Percentiles rank a stretch among this genome's conserved stretches.
These are phyloP conservation scores for Drosophila longiperda DNA, from an alignment of 2,888 invertebrate species.

Conservation along the genomic window DNA sequence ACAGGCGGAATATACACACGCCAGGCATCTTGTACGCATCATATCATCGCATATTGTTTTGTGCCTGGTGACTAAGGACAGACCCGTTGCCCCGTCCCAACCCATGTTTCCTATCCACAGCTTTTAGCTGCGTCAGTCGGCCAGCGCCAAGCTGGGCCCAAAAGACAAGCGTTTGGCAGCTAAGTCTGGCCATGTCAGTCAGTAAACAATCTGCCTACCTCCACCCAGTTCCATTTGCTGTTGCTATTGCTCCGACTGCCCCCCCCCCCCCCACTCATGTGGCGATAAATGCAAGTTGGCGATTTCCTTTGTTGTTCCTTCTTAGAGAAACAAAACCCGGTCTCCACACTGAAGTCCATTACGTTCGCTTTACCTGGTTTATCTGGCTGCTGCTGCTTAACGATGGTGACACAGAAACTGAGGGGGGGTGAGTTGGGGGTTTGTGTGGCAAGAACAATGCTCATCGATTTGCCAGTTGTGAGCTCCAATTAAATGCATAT, in stretches of 20 bases:
- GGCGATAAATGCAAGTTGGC: conserved; percentile 76
- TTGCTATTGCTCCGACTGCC: neutral
- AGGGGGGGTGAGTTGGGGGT: neutral
- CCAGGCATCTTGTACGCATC: conserved; percentile 64
- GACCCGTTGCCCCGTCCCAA: no score
- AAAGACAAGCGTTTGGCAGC: conserved; percentile 69
- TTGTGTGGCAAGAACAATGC: conserved; percentile 31
- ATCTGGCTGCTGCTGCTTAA: conserved; percentile 16
- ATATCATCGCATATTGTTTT: conserved; percentile 68
- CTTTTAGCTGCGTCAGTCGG: conserved; percentile 19
- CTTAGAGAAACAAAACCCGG: conserved; percentile 39
- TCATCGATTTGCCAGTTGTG: conserved; percentile 50
- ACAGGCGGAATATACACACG: conserved; percentile 21
- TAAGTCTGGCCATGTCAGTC: conserved; percentile 54
- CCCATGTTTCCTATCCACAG: neutral
- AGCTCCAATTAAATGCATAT: conserved; percentile 60
- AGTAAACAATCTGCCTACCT: neutral
- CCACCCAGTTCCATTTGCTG: neutral
- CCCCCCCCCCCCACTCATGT: conserved; percentile 5
- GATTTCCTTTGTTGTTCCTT: conserved; percentile 71
- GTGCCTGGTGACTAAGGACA: conserved; percentile 15
- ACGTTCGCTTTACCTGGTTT: conserved; percentile 49
- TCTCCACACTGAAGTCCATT: conserved; percentile 52
- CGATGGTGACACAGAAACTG: neutral
- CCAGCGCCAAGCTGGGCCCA: conserved; percentile 62